These are phyloP conservation scores for Bucco capensis DNA, from an alignment of 2,113 vertebrate species.

Conservation along the genomic window DNA sequence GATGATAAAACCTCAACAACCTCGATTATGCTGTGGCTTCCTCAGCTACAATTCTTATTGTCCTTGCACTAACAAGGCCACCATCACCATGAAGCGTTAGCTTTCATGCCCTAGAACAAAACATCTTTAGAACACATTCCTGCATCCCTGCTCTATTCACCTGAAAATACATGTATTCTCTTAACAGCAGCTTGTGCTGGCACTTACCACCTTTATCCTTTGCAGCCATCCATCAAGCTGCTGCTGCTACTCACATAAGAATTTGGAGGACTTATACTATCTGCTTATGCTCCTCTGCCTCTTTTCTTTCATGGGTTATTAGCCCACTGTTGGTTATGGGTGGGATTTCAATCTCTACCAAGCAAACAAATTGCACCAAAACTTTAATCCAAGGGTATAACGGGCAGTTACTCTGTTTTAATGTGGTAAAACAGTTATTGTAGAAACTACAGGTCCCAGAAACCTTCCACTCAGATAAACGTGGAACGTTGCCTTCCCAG, in stretches of 20 bases:
- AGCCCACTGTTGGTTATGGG: not conserved
- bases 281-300: not conserved
- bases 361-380: not conserved
- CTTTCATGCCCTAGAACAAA: not conserved
- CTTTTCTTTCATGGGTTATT: not conserved
- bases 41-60: not conserved
- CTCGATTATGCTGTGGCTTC: not conserved
- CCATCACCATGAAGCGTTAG: not conserved
- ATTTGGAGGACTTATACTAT: not conserved
- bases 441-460: not conserved
- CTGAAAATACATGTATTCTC: not conserved
- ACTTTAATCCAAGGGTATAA: not conserved
- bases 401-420: not conserved
- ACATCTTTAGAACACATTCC: not conserved
- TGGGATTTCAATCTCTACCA: not conserved
- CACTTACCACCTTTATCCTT: not conserved
- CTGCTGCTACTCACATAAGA: not conserved
- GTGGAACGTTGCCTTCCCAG: not conserved
- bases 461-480: not conserved
- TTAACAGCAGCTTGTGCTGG: not conserved
- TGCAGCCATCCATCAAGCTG: not conserved
- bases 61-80: not conserved
- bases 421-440: not conserved
- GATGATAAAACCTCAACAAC: not conserved
- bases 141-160: not conserved